phyloP scores from a whole-genome alignment of 1,140 invertebrate species.

The Drosophila erecta region DNA sequence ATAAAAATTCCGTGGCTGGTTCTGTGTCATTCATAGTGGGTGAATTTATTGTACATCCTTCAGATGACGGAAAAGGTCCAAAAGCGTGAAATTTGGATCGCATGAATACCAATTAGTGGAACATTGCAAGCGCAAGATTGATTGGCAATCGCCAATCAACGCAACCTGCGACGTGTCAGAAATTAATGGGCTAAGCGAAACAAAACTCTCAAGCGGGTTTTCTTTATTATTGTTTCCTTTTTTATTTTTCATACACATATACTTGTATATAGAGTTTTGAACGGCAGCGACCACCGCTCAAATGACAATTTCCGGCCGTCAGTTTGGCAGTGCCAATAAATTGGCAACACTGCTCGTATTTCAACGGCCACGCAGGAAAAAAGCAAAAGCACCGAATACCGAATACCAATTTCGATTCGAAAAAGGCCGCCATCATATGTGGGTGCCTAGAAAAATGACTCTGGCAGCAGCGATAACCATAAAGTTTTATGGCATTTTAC shows the following conservation, averaged over 20 bases:
- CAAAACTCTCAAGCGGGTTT: conserved; percentile 32
- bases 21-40: background rate
- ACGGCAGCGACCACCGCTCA: conserved; percentile 54
- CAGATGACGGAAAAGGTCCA: conserved; percentile 20
- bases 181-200: conserved; percentile 66
- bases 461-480: conserved; percentile 55
- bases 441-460: conserved; percentile 76
- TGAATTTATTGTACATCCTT: conserved; percentile 2
- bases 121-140: conserved; percentile 33
- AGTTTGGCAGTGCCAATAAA: conserved; percentile 77
- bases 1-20: background rate
- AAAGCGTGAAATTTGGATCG: conserved; percentile 5
- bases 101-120: conserved; percentile 34
- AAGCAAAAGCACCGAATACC: conserved; percentile 19
- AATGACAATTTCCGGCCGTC: conserved; percentile 80
- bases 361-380: conserved; percentile 60
- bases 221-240: background rate
- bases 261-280: conserved; percentile 1
- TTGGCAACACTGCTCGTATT: conserved; percentile 79
- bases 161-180: conserved; percentile 70
- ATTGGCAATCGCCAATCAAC: conserved; percentile 41
- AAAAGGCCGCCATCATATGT: conserved; percentile 42
- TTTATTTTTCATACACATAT: background rate
- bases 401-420: conserved; percentile 14
- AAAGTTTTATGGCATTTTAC: conserved; percentile 63